Evolutionary conservation across 2,888 invertebrate genomes (phyloP).

Genomic region (Hydraecia micacea): DNA sequence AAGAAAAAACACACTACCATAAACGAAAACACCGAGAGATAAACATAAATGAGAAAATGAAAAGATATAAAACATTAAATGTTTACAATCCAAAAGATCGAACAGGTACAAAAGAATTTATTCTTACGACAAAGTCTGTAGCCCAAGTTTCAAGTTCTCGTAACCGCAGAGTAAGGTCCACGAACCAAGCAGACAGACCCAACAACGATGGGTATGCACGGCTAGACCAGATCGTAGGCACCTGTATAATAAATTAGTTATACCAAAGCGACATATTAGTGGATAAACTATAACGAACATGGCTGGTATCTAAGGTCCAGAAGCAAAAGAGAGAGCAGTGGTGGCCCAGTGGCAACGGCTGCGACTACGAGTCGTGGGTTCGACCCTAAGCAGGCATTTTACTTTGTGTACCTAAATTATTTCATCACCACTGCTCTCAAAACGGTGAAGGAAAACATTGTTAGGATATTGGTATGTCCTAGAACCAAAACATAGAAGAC

Average conservation of each 20-base stretch:
- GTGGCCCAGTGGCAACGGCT: too few species aligned
- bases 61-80: not conserved
- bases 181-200: conserved; percentile 97
- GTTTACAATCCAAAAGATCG: not conserved
- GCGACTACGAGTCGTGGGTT: too few species aligned
- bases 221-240: conserved; percentile 96
- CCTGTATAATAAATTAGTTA: conserved; percentile 77
- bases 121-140: conserved; percentile 96
- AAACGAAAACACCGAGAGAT: not conserved
- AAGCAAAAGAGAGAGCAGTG: not conserved
- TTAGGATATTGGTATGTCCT: too few species aligned
- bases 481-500: not conserved
- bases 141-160: conserved; percentile 98
- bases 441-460: too few species aligned
- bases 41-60: conserved; percentile 1
- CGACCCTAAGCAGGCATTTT: too few species aligned
- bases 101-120: not conserved
- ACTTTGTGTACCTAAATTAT: too few species aligned
- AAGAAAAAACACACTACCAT: not conserved
- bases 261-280: not conserved
- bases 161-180: conserved; percentile 96
- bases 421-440: too few species aligned
- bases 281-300: not conserved
- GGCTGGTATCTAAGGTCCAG: not conserved
- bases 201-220: conserved; percentile 97